A percentile compares a stretch with the other conserved stretches of the same genome.
Evolutionary conservation across 2,797 vertebrate genomes (phyloP).

Genomic region (Takifugu ocellatus): DNA sequence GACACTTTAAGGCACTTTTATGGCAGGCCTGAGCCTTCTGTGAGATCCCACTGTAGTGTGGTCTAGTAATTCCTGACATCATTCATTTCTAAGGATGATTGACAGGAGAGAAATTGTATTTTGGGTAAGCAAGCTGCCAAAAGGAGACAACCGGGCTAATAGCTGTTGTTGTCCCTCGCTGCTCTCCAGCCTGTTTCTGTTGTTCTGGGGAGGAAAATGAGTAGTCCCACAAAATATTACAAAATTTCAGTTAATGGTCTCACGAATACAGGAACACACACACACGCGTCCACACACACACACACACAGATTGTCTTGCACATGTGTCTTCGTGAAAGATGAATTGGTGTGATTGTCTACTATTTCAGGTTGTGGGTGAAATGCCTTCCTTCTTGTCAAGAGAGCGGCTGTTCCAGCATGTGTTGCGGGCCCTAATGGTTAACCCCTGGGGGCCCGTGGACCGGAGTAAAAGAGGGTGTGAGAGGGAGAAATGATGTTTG

Average conservation of each 20-base stretch:
- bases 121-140: constrained; percentile 22
- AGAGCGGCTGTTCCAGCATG: constrained; percentile 50
- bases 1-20: background rate
- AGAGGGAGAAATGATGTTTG: background rate
- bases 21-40: background rate
- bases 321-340: constrained; percentile 30
- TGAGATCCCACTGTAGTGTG: too few relatives aligned
- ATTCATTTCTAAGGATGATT: constrained; percentile 11
- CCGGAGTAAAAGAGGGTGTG: background rate
- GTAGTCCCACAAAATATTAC: constrained; percentile 4
- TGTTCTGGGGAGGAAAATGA: constrained; percentile 23
- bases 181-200: constrained; percentile 65
- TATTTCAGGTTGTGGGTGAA: constrained; percentile 40
- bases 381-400: constrained; percentile 30
- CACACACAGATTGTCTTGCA: constrained; percentile 6
- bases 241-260: too few relatives aligned
- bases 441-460: constrained; percentile 12
- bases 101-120: constrained; percentile 40
- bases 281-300: background rate
- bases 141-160: constrained; percentile 50
- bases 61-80: constrained; percentile 1
- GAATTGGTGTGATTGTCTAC: constrained; percentile 24
- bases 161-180: constrained; percentile 63
- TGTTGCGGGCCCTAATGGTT: constrained; percentile 26
- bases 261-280: constrained; percentile 11